phyloP scores from a whole-genome alignment of 2,888 invertebrate species.

The Caenorhabditis sp. region DNA sequence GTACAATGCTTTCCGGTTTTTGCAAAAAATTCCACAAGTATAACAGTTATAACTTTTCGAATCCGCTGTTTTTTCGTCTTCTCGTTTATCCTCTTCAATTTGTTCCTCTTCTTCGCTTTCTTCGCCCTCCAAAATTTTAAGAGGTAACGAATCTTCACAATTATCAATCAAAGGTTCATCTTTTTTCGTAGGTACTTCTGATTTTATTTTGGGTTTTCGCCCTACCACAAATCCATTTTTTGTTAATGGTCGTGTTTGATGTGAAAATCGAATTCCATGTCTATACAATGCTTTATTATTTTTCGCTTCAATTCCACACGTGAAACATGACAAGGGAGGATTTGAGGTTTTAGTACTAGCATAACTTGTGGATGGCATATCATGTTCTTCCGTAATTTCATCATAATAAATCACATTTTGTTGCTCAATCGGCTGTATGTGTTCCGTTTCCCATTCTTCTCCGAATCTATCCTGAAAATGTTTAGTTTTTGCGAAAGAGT shows the following conservation, averaged over 20 bases:
- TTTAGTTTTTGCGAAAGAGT: neutral
- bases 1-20: conserved; percentile 27
- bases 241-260: neutral
- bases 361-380: neutral
- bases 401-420: neutral
- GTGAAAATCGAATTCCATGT: neutral
- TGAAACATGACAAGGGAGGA: conserved; percentile 8
- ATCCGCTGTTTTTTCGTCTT: neutral
- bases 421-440: neutral
- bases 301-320: conserved; percentile 20
- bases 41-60: neutral
- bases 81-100: neutral
- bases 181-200: neutral
- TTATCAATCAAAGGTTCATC: neutral
- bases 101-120: neutral
- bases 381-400: neutral
- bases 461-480: neutral
- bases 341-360: neutral
- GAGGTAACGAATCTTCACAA: neutral
- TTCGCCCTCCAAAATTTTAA: neutral
- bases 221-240: too few relatives aligned
- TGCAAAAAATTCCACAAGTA: conserved; percentile 20
- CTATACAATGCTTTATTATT: conserved; percentile 26
- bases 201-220: neutral
- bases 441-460: neutral